Evolutionary conservation across 2,797 vertebrate genomes (phyloP), one percentile per base, ranked within the genome.

Genomic region (Protonibea diacanthus): DNA sequence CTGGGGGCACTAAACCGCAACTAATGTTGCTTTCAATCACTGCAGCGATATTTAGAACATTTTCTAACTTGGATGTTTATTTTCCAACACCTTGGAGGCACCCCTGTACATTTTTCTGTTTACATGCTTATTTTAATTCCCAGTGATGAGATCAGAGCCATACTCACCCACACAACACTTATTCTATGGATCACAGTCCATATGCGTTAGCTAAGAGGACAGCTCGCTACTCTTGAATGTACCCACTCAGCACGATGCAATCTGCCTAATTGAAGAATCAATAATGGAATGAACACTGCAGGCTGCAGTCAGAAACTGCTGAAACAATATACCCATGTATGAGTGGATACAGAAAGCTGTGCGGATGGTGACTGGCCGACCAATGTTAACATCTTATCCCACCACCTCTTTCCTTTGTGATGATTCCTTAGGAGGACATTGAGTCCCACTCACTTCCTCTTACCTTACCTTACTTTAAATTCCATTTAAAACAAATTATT

Each of bases 211-310:
- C 63, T 71, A 80, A 81, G 77, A 48, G 74, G 76, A 66, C 44
- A 52, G 48, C 62, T 79, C 57, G 15, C 62, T 74, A 70, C 77
- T 67, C 74, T 74, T 38, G 40, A 74, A 85, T 79, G 60, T 80
- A 71, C 79, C 79, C 72, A 74, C 83, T 91, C 85, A 66, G 83
- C 84, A 82, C 71, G 74, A 55, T 74, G 55, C 6, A 10, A 77
- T 71, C 53, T n/a, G 17, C 71, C 45, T 65, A 74, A 86, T 59
- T 83, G 53, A 85, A 70, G 73, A 82, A 87, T 86, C 88, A 85
- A 82, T 90, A 78, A 78, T 72, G 8, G 5, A 73, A 85, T 85
- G 60, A 73, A 64, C 64, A 33, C 42, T 56, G 44, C 48, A 11
- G 21, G 17, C 40, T 80, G 66, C 59, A 15, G 65, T 74, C 68